Conservation (phyloP, 2,797 vertebrate genomes). For the Eurystomus glaucurus region DNA sequence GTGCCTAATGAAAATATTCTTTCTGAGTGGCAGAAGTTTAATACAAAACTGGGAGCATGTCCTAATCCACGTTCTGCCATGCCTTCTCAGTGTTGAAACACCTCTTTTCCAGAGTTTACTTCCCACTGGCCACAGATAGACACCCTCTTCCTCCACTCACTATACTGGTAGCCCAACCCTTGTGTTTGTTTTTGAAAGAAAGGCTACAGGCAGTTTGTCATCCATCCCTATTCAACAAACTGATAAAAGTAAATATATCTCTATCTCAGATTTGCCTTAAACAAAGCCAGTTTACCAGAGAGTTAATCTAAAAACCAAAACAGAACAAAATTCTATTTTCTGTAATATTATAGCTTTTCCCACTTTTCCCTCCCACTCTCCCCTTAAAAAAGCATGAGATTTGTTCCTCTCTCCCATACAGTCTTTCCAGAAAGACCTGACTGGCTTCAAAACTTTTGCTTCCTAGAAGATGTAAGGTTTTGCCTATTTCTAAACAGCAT, state of each 20-base stretch:
- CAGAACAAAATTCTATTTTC: background rate
- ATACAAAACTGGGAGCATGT: fast-evolving
- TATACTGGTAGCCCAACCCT: background rate
- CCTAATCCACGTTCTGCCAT: background rate
- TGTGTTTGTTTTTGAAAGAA: fast-evolving
- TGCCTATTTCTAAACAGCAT: background rate
- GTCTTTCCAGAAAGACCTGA: background rate
- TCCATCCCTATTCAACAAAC: background rate
- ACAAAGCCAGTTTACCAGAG: background rate
- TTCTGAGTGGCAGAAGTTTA: background rate
- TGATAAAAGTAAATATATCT: background rate
- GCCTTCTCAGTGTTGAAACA: background rate
- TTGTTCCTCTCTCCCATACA: background rate
- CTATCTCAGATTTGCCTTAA: background rate
- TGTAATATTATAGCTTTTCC: background rate
- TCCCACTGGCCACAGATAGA: background rate
- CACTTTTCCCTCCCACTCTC: background rate
- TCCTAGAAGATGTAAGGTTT: background rate
- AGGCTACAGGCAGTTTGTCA: background rate
- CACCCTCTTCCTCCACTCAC: background rate
- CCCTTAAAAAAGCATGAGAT: background rate
- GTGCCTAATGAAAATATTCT: background rate
- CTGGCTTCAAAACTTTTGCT: background rate
- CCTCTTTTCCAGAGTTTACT: background rate
- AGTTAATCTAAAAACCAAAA: background rate